Evolutionary conservation across 2,797 vertebrate genomes (phyloP), one percentile per base, ranked within the genome.

Genomic region (Sebastes minor): DNA sequence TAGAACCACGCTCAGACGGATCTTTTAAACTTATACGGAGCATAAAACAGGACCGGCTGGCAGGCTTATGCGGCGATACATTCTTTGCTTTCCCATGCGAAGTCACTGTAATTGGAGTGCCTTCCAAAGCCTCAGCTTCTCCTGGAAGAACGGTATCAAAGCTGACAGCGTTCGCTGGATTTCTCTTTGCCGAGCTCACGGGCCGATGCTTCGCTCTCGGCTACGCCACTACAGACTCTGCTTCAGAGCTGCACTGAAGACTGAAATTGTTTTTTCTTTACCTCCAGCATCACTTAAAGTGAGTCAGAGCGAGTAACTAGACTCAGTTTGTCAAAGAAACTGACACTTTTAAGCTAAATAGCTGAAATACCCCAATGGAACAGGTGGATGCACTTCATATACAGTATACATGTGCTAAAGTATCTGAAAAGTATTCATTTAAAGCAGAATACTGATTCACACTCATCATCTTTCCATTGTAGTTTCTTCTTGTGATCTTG

Each of bases 81-180:
- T 79, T 80, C 85, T 83, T 87, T 86, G 63, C 83, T 86, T 82
- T 74, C 69, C 60, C 18, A 76, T 78, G 81, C 22, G 22, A 71
- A 74, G 80, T 76, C 74, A 62, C 69, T 87, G 87, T 90, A 90
- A 94, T 87, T 91, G 86, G 82, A 91, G 78, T 76, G 64, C 61
- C 76, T 87, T 88, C 92, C 88, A 92, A 90, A 89, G 90, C 62
- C 82, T 63, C 28, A 3, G 77, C 71, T 38, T 87, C 81, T 65
- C 56, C 76, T 23, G 60, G 53, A 85, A 77, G 78, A 86, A 72
- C 3, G 33, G 53, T 68, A 94, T 93, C 83, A 91, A 89, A 93
- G 82, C 74, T 81, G 91, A 94, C 92, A 88, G 87, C 73, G 0
- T 60, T 84, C 23, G 23, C 28, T 18, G 83, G 70, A 62, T 83